Evolutionary conservation across 2,113 vertebrate species (phyloP), one percentile per base, ranked within the genome.

Genomic region (Nesospiza acunhae): DNA sequence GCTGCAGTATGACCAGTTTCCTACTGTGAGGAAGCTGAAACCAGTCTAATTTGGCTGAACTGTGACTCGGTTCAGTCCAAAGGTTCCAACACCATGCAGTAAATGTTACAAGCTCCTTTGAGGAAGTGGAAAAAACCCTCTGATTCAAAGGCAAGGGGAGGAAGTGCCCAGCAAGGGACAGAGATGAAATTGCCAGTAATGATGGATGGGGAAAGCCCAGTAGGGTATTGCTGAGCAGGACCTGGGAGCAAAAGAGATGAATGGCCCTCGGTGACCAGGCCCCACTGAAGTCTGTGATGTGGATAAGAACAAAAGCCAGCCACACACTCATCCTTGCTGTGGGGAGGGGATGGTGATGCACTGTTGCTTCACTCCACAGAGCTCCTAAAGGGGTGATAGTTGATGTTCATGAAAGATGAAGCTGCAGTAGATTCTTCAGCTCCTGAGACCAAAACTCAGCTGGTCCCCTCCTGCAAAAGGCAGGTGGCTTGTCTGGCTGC

Each of bases 11-110:
- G 75, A 62, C 68, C 50, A 89, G 39, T 53, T 95, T 94, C 94
- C 90, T 87, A 64, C 88, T 93, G 88, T 17, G 92, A 96, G 80
- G 92, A 95, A 96, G 94, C 82, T 75, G 78, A 94, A 95, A 94
- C 67, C 90, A 55, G 91, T 37, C n/a, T 91, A 50, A 83, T 84
- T 94, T 92, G 84, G 80, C 84, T 96, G 85, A 95, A 95, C 93
- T 93, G 47, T 94, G 93, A 90, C 69, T 96, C 9, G 49, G 73
- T 96, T 96, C 91, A 95, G 80, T 92, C 85, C 96, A 87, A 70
- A 93, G 88, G 90, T 92, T 93, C 92, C 83, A 86, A 74, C 27
- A 68, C 44, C 26, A 37, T 75, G 79, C 58, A 95, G 88, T 92
- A 94, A 92, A 92, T 95, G 66, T 90, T 90, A 90, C 35, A 81